Evolutionary conservation across 1,140 invertebrate genomes (phyloP).

Genomic region (Gyrodactylus salaris): DNA sequence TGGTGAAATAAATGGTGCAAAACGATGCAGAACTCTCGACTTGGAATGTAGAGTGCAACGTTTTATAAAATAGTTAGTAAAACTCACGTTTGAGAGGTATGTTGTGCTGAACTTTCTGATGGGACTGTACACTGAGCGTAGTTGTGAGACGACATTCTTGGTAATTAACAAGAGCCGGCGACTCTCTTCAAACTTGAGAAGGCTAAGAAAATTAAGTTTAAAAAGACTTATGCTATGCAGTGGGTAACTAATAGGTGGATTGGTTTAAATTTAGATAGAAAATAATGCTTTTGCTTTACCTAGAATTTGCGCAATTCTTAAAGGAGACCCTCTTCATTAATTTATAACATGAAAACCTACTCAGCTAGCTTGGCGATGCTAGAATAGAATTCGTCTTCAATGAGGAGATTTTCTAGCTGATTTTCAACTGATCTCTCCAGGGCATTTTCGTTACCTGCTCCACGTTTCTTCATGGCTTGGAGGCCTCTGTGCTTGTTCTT

Average conservation of each 20-base stretch:
- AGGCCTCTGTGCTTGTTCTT: background rate
- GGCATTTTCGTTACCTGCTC: background rate
- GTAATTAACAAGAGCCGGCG: background rate
- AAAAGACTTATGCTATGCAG: too few species aligned
- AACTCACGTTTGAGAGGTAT: background rate
- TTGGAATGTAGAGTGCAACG: too few species aligned
- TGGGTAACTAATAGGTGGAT: too few species aligned
- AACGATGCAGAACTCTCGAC: too few species aligned
- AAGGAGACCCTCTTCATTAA: too few species aligned
- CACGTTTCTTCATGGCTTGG: background rate
- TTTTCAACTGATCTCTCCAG: background rate
- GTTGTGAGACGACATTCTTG: background rate
- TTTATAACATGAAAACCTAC: background rate
- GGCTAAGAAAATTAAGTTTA: background rate
- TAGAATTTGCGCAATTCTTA: too few species aligned
- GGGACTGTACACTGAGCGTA: background rate
- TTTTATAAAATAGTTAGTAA: too few species aligned
- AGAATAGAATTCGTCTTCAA: background rate
- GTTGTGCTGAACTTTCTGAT: background rate
- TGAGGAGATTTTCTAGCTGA: background rate
- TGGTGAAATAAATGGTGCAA: too few species aligned
- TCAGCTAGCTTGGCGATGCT: background rate
- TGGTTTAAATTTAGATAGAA: too few species aligned
- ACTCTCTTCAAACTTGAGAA: background rate
- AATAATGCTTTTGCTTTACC: too few species aligned